Conservation (phyloP, 1,140 invertebrate genomes). For the Idris sp. region DNA sequence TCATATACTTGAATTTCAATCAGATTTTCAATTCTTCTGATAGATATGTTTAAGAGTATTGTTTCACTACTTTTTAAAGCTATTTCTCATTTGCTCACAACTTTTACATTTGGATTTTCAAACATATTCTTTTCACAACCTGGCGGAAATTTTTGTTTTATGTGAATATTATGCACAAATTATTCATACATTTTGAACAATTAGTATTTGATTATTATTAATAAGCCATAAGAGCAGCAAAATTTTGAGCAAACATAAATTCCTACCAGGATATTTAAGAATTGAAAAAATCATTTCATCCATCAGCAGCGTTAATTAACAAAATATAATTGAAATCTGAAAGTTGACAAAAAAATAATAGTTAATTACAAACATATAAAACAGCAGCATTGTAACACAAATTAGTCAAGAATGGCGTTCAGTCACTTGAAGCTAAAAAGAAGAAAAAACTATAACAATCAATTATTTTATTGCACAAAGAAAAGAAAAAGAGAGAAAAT, state of each 20-base stretch:
- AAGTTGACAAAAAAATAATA: slow-evolving; percentile 8
- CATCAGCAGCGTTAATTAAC: slow-evolving; percentile 21
- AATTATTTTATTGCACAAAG: no score
- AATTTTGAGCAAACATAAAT: not conserved
- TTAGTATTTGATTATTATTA: no score
- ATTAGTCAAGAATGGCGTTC: slow-evolving; percentile 19
- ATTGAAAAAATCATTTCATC: slow-evolving; percentile 32
- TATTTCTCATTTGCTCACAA: slow-evolving; percentile 13
- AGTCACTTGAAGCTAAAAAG: slow-evolving; percentile 17
- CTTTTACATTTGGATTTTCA: not conserved
- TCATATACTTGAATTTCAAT: no score
- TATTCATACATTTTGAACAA: no score
- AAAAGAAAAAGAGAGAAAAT: no score
- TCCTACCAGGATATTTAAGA: slow-evolving; percentile 9
- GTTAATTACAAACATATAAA: slow-evolving; percentile 20
- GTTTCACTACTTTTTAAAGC: not conserved
- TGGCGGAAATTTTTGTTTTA: slow-evolving; percentile 3
- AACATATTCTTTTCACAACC: not conserved
- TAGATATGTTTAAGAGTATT: no score
- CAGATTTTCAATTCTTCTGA: no score
- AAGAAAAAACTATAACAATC: no score
- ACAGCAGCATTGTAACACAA: slow-evolving; percentile 15
- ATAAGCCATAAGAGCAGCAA: not conserved
- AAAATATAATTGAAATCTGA: slow-evolving; percentile 15
- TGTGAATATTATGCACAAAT: no score